Base-by-base conservation (phyloP, 2,113 vertebrate species). In the Mobula birostris region DNA sequence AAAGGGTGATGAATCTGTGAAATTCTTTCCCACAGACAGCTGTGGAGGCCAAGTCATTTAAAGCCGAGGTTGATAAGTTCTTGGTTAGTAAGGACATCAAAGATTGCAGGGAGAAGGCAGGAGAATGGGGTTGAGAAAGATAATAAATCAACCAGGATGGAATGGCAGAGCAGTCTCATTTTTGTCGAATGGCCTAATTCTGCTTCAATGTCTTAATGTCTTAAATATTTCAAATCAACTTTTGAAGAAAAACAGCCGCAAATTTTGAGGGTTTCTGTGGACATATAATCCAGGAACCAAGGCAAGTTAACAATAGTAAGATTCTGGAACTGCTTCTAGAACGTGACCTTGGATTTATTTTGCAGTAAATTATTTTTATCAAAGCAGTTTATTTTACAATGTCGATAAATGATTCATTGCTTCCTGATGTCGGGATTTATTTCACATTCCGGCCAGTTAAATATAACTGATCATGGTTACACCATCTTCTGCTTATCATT, bases 391-490 rank as follows among this genome's bases (percentile, higher is more conserved):
- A 21, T 70, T 74, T 27, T 74, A 93, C 36, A 93, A 74, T 74
- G 72, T 93, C 70, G n/a, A 87, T 87, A 7, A 11, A 56, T 74
- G 68, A 93, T 93, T 74, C 74, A 76, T 93, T 14, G 36, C 68
- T 93, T 76, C n/a, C 32, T 32, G n/a, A n/a, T 7, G 3, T 72
- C 36, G 5, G 24, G 9, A 74, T 93, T 74, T 74, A 93, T 76
- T 74, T 74, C 40, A 56, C 40, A 74, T 93, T 93, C 91, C 74
- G 36, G 24, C 70, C 68, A 40, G 68, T 56, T 56, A 76, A 93
- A 74, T 74, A 76, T 40, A 93, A 93, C 70, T 74, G 91, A 74
- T 76, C 40, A 0, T 76, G 91, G 70, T 93, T 56, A 27, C 91
- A 72, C 40, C 36, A 40, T 27, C 76, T 93, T 93, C 21, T 74